Evolutionary conservation across 1,140 invertebrate genomes (phyloP).

Genomic region (Pseudomyrmex pallidus): DNA sequence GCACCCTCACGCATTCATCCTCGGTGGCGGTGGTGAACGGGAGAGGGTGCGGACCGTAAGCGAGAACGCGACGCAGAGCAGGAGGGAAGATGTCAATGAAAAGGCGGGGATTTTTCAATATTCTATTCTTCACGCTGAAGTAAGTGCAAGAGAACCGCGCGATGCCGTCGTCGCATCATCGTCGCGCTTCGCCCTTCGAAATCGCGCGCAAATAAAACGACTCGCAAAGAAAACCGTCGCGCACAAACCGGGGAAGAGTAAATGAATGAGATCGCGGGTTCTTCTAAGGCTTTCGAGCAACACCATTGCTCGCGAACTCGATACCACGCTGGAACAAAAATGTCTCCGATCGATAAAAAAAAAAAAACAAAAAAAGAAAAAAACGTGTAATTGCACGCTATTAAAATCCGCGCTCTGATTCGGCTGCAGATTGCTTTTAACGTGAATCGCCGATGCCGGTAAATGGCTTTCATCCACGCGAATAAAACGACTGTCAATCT

Average conservation of each 20-base stretch:
- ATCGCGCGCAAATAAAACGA: constrained; percentile 40
- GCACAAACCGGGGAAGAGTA: not conserved
- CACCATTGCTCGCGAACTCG: not conserved
- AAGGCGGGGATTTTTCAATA: constrained; percentile 78
- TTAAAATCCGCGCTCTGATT: constrained; percentile 65
- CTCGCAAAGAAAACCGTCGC: not conserved
- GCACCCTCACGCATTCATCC: constrained; percentile 74
- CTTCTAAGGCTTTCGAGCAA: not conserved
- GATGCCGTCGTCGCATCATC: constrained; percentile 43
- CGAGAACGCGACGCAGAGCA: constrained; percentile 9
- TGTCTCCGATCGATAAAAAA: constrained; percentile 53
- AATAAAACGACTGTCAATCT: constrained; percentile 70
- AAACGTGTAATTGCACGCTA: constrained; percentile 58
- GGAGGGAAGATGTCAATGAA: constrained; percentile 67
- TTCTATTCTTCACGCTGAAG: constrained; percentile 67
- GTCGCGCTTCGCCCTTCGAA: constrained; percentile 5
- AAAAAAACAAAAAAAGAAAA: not conserved
- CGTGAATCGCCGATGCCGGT: constrained; percentile 62
- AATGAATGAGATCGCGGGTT: constrained; percentile 12
- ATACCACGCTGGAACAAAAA: constrained; percentile 5
- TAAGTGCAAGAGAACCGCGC: constrained; percentile 52
- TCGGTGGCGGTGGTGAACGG: constrained; percentile 31
- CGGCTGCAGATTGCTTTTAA: constrained; percentile 64
- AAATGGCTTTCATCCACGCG: constrained; percentile 63
- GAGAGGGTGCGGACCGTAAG: constrained; percentile 34